Conservation (phyloP, 2,113 vertebrate genomes). For the Stomatorhinus ivindoensis region DNA sequence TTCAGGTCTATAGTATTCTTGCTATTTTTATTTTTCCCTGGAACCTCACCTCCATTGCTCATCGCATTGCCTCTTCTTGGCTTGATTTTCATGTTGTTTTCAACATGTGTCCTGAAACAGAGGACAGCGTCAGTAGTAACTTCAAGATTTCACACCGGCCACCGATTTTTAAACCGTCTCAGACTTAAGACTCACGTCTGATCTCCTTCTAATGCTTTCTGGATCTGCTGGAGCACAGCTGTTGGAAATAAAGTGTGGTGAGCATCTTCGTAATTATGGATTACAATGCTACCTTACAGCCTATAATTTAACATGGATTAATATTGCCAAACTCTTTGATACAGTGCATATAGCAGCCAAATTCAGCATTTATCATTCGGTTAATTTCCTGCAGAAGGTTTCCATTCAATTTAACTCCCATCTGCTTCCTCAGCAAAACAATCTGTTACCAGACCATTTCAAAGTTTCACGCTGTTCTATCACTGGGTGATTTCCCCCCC, state of each 20-base stretch:
- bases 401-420: neutral
- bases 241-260: constrained; percentile 31
- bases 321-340: neutral
- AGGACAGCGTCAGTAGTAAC: neutral
- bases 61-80: constrained; percentile 34
- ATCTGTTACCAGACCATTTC: neutral
- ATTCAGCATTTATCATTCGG: neutral
- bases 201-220: constrained; percentile 84
- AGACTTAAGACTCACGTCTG: constrained; percentile 69
- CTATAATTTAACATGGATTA: neutral
- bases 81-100: constrained; percentile 56
- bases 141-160: neutral
- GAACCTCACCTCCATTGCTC: constrained; percentile 41
- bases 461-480: neutral
- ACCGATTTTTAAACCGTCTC: constrained; percentile 40
- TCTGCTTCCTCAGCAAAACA: neutral
- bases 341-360: neutral
- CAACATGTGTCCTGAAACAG: constrained; percentile 49
- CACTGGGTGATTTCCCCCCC: neutral
- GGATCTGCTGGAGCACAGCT: constrained; percentile 93
- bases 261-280: neutral
- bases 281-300: neutral
- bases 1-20: neutral
- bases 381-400: neutral
- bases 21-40: neutral